Evolutionary conservation across 2,888 invertebrate species (phyloP).

Genomic region (Loripinus fragilis): DNA sequence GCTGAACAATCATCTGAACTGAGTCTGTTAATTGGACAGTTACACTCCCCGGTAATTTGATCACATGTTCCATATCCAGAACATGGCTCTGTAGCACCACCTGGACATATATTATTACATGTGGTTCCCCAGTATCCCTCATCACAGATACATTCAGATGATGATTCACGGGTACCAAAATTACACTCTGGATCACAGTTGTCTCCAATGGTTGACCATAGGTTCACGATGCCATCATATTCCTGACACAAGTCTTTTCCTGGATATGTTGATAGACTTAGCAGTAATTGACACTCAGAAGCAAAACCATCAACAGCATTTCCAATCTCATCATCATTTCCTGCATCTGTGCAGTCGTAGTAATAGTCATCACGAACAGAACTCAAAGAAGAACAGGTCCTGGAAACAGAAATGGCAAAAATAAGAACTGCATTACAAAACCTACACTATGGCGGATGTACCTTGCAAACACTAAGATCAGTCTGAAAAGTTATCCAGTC

Average conservation of each 20-base stretch:
- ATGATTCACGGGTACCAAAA: conserved; percentile 49
- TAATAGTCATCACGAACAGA: background rate
- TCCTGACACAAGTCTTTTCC: conserved; percentile 62
- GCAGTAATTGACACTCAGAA: conserved; percentile 62
- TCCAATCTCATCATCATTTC: conserved; percentile 42
- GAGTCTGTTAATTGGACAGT: conserved; percentile 67
- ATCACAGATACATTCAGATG: conserved; percentile 57
- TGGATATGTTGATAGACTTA: conserved; percentile 58
- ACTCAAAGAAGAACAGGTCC: background rate
- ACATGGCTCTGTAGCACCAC: conserved; percentile 65
- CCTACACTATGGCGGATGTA: too few species aligned
- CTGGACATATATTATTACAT: conserved; percentile 68
- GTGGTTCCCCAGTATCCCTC: conserved; percentile 65
- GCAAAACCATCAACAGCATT: conserved; percentile 58
- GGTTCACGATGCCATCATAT: conserved; percentile 45
- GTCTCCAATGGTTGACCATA: conserved; percentile 47
- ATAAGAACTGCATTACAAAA: too few species aligned
- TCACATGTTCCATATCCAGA: conserved; percentile 71
- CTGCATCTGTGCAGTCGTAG: conserved; percentile 52
- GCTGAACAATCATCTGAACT: conserved; percentile 60
- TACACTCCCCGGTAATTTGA: conserved; percentile 58
- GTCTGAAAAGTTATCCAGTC: too few species aligned
- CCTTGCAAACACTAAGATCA: too few species aligned
- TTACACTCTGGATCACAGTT: conserved; percentile 56
- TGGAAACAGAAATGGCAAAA: conserved; percentile 18